Conservation (phyloP, 2,888 invertebrate species). For the Leptopterna dolabrata region DNA sequence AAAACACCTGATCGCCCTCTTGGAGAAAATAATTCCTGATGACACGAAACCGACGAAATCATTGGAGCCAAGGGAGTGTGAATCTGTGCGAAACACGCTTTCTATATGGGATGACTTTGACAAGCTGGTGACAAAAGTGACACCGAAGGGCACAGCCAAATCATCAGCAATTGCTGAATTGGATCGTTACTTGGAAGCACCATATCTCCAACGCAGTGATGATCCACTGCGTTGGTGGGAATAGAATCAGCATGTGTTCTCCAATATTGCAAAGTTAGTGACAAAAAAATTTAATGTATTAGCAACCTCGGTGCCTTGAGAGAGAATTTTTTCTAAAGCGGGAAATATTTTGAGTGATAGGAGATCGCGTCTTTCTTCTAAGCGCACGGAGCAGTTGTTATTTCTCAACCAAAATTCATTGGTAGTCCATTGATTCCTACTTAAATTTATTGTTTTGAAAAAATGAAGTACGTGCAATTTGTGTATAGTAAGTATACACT, state of each 20-base stretch:
- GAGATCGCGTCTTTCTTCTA: slow-evolving; percentile 61
- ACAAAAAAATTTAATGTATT: not conserved
- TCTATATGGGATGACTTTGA: slow-evolving; percentile 55
- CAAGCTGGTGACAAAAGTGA: slow-evolving; percentile 6
- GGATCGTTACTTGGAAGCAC: slow-evolving; percentile 59
- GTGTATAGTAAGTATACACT: too few species aligned
- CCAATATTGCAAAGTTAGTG: slow-evolving; percentile 60
- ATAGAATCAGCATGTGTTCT: slow-evolving; percentile 58
- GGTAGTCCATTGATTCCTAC: too few species aligned
- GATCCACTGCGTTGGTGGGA: slow-evolving; percentile 62
- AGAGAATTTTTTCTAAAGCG: slow-evolving; percentile 63
- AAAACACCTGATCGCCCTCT: not conserved
- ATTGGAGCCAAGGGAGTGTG: not conserved
- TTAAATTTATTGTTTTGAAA: too few species aligned
- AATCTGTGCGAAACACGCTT: not conserved
- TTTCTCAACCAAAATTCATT: slow-evolving; percentile 59
- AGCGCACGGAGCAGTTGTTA: not conserved
- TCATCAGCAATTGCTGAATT: slow-evolving; percentile 58
- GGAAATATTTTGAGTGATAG: slow-evolving; percentile 62
- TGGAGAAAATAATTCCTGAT: slow-evolving; percentile 3
- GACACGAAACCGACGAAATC: not conserved
- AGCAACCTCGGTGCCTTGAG: slow-evolving; percentile 64
- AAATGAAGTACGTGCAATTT: too few species aligned
- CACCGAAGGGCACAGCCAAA: slow-evolving; percentile 46
- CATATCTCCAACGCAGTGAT: slow-evolving; percentile 50